Conservation (phyloP, 2,113 vertebrate species). For the Semicossyphus pulcher region DNA sequence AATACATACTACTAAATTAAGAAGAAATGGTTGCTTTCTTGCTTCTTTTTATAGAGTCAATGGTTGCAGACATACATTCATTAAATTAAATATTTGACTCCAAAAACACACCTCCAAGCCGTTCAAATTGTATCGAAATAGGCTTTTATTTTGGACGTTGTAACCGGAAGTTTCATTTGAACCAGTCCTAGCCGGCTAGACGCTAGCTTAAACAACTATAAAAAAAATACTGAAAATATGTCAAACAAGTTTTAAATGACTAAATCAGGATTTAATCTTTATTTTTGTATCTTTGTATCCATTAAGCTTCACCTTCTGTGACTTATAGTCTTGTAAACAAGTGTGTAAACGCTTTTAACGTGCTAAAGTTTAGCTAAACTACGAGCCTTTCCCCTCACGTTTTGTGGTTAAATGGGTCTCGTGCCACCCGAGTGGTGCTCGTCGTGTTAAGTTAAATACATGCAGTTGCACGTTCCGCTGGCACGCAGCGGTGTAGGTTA, state of each 20-base stretch:
- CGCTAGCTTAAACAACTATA: neutral
- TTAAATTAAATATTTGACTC: too few relatives aligned
- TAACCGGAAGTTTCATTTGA: neutral
- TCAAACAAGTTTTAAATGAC: neutral
- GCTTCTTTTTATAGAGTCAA: too few relatives aligned
- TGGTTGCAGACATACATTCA: too few relatives aligned
- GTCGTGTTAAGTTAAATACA: neutral
- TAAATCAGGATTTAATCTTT: too few relatives aligned
- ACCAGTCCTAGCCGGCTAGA: too few relatives aligned
- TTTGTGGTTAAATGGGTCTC: neutral
- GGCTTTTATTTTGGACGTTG: slow-evolving; percentile 23
- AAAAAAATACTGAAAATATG: fast-evolving
- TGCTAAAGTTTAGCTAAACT: neutral
- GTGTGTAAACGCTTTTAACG: fast-evolving
- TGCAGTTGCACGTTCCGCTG: neutral
- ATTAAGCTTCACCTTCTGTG: too few relatives aligned
- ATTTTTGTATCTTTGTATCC: too few relatives aligned
- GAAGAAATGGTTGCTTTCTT: too few relatives aligned
- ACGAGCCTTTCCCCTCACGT: neutral
- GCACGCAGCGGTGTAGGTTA: neutral
- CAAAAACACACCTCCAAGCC: neutral
- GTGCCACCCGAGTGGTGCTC: too few relatives aligned
- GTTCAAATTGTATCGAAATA: neutral
- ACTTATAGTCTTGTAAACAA: fast-evolving
- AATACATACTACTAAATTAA: too few relatives aligned